Evolutionary conservation across 2,797 vertebrate genomes (phyloP).

Genomic region (Spinibarbus caldwelli): DNA sequence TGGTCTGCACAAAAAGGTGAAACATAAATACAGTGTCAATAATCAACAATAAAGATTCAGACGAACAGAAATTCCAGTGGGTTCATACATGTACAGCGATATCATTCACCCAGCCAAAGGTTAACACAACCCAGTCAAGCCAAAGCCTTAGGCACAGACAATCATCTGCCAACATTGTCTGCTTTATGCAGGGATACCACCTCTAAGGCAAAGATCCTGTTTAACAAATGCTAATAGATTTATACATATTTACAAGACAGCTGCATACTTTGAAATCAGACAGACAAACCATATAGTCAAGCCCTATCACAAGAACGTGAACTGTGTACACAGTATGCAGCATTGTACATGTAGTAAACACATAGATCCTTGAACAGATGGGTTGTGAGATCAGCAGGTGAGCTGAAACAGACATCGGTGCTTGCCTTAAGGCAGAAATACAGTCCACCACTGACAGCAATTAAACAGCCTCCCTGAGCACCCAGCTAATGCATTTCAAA

Average conservation of each 20-base stretch:
- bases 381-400: slow-evolving; percentile 42
- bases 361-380: slow-evolving; percentile 40
- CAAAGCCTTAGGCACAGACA: slow-evolving; percentile 21
- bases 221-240: slow-evolving; percentile 16
- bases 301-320: background rate
- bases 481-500: slow-evolving; percentile 46
- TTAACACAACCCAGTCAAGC: background rate
- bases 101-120: slow-evolving; percentile 8
- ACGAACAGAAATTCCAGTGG: background rate
- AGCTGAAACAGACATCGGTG: slow-evolving; percentile 32
- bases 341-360: slow-evolving; percentile 17
- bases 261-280: slow-evolving; percentile 8
- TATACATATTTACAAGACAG: slow-evolving; percentile 19
- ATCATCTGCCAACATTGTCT: slow-evolving; percentile 9
- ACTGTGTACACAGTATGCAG: background rate
- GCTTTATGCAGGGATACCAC: slow-evolving; percentile 2
- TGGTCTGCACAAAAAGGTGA: background rate
- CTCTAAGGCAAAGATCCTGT: background rate
- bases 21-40: background rate
- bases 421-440: slow-evolving; percentile 38
- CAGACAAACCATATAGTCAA: slow-evolving; percentile 11
- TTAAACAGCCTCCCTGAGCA: slow-evolving; percentile 32
- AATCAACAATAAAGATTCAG: background rate
- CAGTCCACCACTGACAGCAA: slow-evolving; percentile 42
- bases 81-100: background rate